Evolutionary conservation across 1,140 invertebrate species (phyloP).

Genomic region (Globodera ellingtonae): DNA sequence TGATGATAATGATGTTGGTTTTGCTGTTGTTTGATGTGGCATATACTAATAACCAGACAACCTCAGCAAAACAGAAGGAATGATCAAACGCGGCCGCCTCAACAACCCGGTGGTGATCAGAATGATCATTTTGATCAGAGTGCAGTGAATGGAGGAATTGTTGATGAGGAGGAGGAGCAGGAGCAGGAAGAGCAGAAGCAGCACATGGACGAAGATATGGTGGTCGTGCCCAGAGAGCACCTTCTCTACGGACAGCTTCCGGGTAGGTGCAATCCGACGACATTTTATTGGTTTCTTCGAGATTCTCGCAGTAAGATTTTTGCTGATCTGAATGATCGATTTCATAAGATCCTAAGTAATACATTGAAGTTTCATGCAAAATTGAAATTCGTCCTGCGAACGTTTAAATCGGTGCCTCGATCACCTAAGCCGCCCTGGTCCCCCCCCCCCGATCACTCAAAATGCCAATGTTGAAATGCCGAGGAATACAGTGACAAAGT

Average conservation of each 20-base stretch:
- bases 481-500: not conserved
- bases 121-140: not conserved
- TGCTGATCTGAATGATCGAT: not conserved
- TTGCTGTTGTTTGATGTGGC: not conserved
- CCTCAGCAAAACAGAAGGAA: not conserved
- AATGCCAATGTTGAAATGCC: too few species aligned
- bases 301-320: not conserved
- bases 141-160: not conserved
- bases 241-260: slow-evolving; percentile 26
- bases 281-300: too few species aligned
- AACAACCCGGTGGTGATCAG: not conserved
- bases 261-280: not conserved
- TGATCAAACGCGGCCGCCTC: not conserved
- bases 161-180: not conserved
- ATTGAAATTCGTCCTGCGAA: not conserved
- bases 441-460: not conserved
- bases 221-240: not conserved
- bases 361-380: too few species aligned
- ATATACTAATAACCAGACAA: not conserved
- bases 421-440: not conserved
- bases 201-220: not conserved
- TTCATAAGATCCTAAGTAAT: too few species aligned
- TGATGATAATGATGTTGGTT: not conserved
- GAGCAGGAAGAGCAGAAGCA: not conserved
- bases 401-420: not conserved